phyloP scores from a whole-genome alignment of 2,888 invertebrate species.

The Megastigmus dorsalis region DNA sequence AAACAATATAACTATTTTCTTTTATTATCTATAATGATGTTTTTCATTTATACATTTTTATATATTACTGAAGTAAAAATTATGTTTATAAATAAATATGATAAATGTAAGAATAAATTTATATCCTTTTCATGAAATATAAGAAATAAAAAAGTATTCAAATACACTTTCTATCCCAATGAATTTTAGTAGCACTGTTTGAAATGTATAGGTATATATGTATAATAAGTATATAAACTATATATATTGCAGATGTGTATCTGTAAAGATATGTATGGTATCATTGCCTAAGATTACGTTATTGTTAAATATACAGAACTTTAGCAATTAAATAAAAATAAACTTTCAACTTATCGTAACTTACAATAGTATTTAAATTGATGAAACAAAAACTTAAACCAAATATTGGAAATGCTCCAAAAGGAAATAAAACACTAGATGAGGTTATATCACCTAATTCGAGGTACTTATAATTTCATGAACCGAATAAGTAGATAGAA shows the following conservation, averaged over 20 bases:
- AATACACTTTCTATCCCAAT: background rate
- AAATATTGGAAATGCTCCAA: background rate
- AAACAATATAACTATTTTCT: slow-evolving; percentile 54
- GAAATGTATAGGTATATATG: background rate
- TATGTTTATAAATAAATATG: slow-evolving; percentile 32
- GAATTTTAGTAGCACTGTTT: background rate
- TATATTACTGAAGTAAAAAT: slow-evolving; percentile 28
- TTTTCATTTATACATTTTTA: slow-evolving; percentile 35
- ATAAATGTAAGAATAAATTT: slow-evolving; percentile 22
- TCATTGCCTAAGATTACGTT: slow-evolving; percentile 29
- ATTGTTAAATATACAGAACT: background rate
- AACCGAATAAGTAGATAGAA: too few species aligned
- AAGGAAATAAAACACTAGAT: background rate
- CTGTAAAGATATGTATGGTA: background rate
- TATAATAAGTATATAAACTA: background rate
- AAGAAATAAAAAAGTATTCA: slow-evolving; percentile 13
- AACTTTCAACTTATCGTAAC: too few species aligned
- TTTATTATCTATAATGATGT: slow-evolving; percentile 49
- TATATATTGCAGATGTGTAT: too few species aligned
- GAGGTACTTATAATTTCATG: too few species aligned
- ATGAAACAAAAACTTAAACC: background rate
- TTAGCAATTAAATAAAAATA: background rate
- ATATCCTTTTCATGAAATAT: slow-evolving; percentile 7
- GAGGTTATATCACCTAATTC: slow-evolving; percentile 3
- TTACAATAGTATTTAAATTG: too few species aligned